These are phyloP conservation scores for Pseudopleuronectes americanus DNA, from an alignment of 2,797 vertebrate species.

Conservation along the genomic window DNA sequence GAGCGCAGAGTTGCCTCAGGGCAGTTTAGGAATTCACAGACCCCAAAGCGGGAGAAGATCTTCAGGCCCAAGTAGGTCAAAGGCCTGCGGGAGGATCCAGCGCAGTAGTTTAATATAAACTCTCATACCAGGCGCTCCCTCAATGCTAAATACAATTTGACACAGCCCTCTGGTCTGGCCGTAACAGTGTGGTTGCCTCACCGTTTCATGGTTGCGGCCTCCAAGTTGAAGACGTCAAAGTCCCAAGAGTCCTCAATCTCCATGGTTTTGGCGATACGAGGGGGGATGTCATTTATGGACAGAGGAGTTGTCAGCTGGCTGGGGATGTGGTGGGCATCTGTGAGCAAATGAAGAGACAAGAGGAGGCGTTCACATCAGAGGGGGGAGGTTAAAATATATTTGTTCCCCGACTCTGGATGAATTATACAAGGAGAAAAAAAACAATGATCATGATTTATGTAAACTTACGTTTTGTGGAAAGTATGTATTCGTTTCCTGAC, in stretches of 20 bases:
- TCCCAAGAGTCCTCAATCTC: conserved; percentile 95
- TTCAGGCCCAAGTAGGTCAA: conserved; percentile 94
- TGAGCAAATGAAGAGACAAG: conserved; percentile 22
- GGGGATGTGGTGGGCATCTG: conserved; percentile 88
- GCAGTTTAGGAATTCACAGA: conserved; percentile 95
- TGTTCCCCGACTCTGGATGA: background rate
- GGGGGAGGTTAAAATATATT: background rate
- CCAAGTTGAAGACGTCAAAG: conserved; percentile 95
- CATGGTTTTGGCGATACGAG: conserved; percentile 91
- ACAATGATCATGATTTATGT: background rate
- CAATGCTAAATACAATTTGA: background rate
- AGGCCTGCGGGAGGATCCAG: conserved; percentile 82
- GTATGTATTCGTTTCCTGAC: conserved; percentile 94
- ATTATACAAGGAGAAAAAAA: background rate
- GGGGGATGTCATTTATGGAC: conserved; percentile 91
- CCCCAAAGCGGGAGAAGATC: conserved; percentile 94
- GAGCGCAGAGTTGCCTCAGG: conserved; percentile 92
- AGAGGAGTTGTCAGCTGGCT: conserved; percentile 85
- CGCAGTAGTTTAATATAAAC: conserved; percentile 20
- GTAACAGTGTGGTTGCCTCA: conserved; percentile 61
- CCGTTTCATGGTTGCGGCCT: conserved; percentile 94
- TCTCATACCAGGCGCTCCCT: background rate
- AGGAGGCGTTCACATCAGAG: conserved; percentile 9
- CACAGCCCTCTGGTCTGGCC: background rate
- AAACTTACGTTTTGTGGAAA: conserved; percentile 93